phyloP scores from a whole-genome alignment of 2,797 vertebrate genomes.

The Miichthys miiuy region DNA sequence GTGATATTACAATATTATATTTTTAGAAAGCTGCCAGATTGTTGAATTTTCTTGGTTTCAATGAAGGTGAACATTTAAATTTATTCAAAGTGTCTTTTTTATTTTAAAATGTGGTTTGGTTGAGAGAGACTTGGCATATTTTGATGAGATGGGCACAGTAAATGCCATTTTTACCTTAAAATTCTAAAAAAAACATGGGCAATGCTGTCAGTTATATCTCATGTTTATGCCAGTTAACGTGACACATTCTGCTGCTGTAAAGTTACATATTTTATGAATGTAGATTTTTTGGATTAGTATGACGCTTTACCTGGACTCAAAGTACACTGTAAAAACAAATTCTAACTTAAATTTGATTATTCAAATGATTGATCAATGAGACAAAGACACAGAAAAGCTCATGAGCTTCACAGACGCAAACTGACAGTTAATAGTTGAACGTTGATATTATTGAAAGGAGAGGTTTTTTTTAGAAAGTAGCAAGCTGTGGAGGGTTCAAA shows the following conservation, averaged over 20 bases:
- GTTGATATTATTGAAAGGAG: slow-evolving; percentile 47
- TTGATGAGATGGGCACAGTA: slow-evolving; percentile 29
- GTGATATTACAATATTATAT: slow-evolving; percentile 54
- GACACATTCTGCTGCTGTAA: slow-evolving; percentile 62
- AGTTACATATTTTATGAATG: slow-evolving; percentile 35
- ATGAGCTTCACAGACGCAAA: slow-evolving; percentile 41
- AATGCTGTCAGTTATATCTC: slow-evolving; percentile 20
- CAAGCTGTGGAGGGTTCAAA: slow-evolving; percentile 54
- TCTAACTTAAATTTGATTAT: slow-evolving; percentile 26
- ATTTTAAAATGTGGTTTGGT: slow-evolving; percentile 46
- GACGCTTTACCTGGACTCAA: slow-evolving; percentile 22
- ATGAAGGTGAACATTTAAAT: slow-evolving; percentile 36
- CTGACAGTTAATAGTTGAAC: slow-evolving; percentile 49
- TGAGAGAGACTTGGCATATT: slow-evolving; percentile 29
- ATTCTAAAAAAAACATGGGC: slow-evolving; percentile 18
- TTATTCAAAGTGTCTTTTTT: slow-evolving; percentile 30
- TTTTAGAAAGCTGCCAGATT: slow-evolving; percentile 53
- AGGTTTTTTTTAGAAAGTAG: slow-evolving; percentile 61
- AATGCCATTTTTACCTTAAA: slow-evolving; percentile 30
- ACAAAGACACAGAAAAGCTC: slow-evolving; percentile 18
- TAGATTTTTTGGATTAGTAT: slow-evolving; percentile 37
- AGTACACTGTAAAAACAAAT: slow-evolving; percentile 27
- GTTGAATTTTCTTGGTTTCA: slow-evolving; percentile 34
- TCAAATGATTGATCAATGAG: slow-evolving; percentile 3
- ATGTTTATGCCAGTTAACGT: slow-evolving; percentile 36